Evolutionary conservation across 2,888 invertebrate genomes (phyloP).

Genomic region (Resseliella maxima): DNA sequence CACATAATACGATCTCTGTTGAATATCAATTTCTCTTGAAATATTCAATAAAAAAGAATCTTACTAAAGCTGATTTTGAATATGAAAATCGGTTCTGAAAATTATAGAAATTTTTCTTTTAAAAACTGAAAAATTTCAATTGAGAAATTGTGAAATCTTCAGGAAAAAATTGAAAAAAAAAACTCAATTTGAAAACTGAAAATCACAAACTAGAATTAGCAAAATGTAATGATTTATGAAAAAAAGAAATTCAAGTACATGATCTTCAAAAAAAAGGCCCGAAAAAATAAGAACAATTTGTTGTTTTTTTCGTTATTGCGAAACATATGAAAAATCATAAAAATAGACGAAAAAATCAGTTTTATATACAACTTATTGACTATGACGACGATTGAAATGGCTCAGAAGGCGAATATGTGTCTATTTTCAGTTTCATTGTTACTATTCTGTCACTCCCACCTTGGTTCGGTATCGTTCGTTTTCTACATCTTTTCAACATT

Average conservation of each 20-base stretch:
- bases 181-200: no score
- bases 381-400: background rate
- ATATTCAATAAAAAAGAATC: no score
- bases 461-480: conserved; percentile 1
- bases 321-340: background rate
- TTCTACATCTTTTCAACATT: background rate
- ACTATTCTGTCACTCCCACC: conserved; percentile 43
- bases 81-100: no score
- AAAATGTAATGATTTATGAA: no score
- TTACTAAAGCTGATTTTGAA: no score
- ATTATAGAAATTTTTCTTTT: no score
- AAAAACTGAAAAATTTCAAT: no score
- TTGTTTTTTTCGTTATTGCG: background rate
- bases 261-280: background rate
- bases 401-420: background rate
- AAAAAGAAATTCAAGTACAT: conserved; percentile 16
- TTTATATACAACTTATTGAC: background rate
- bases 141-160: no score
- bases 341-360: background rate
- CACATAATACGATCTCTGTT: no score
- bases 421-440: conserved; percentile 47
- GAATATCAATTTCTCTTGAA: no score
- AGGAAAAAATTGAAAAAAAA: no score
- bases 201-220: no score
- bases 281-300: background rate